phyloP scores from a whole-genome alignment of 2,113 vertebrate species.

The Anser cygnoides region DNA sequence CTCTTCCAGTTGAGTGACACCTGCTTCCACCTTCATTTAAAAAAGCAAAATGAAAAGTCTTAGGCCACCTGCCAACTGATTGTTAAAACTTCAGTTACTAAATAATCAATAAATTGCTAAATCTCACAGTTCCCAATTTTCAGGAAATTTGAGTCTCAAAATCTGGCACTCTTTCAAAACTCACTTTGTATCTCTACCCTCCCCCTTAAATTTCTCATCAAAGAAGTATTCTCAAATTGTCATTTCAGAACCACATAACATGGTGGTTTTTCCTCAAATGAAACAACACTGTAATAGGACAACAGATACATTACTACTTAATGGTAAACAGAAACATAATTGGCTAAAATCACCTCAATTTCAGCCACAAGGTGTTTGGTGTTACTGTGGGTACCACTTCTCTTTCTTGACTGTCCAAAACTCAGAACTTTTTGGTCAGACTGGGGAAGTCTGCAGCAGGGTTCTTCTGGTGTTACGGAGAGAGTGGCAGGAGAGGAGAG shows the following conservation, averaged over 20 bases:
- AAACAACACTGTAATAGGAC: background rate
- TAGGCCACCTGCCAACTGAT: background rate
- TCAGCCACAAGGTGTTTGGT: background rate
- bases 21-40: background rate
- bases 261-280: background rate
- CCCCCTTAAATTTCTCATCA: background rate
- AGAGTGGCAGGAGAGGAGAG: too few species aligned
- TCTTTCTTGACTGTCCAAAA: background rate
- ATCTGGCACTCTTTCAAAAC: background rate
- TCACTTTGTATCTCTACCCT: background rate
- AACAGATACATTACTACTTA: background rate
- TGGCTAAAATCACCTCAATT: background rate
- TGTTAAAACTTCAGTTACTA: background rate
- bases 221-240: background rate
- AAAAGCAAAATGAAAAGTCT: background rate
- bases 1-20: background rate
- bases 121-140: background rate
- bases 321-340: background rate
- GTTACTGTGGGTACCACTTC: background rate
- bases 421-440: background rate
- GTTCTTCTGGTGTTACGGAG: too few species aligned
- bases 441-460: background rate
- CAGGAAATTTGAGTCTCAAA: background rate
- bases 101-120: background rate
- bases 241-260: background rate